phyloP scores from a whole-genome alignment of 2,113 vertebrate genomes.

The Numenius arquata region DNA sequence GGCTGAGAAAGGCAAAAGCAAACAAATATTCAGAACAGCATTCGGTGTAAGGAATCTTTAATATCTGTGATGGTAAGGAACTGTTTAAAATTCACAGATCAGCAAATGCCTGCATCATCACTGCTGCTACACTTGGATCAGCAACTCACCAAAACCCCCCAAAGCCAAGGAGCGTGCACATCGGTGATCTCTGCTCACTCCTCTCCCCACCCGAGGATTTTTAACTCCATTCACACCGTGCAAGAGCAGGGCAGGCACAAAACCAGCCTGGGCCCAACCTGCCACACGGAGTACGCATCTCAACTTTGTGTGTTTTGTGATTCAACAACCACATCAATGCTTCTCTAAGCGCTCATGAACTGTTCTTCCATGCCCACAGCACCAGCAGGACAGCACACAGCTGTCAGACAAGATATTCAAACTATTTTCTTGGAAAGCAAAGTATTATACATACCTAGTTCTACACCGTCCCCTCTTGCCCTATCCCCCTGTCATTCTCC shows the following conservation, averaged over 20 bases:
- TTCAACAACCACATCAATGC: not conserved
- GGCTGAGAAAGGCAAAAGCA: not conserved
- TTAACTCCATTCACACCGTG: not conserved
- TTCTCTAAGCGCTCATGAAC: not conserved
- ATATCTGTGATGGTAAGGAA: not conserved
- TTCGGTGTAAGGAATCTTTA: not conserved
- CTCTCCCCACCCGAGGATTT: not conserved
- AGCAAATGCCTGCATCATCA: not conserved
- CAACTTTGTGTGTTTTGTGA: not conserved
- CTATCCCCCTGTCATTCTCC: not conserved
- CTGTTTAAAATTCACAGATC: not conserved
- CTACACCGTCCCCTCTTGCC: not conserved
- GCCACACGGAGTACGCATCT: accelerated
- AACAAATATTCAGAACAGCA: not conserved
- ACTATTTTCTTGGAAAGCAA: not conserved
- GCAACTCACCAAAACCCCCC: not conserved
- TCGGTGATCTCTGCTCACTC: not conserved
- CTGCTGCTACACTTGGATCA: not conserved
- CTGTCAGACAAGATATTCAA: not conserved
- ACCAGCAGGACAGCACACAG: not conserved
- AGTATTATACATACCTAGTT: not conserved
- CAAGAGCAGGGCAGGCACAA: not conserved
- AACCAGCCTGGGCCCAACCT: not conserved
- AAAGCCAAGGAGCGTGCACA: not conserved
- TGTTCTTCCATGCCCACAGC: not conserved